phyloP scores from a whole-genome alignment of 2,113 vertebrate genomes.

The Petromus typicus region DNA sequence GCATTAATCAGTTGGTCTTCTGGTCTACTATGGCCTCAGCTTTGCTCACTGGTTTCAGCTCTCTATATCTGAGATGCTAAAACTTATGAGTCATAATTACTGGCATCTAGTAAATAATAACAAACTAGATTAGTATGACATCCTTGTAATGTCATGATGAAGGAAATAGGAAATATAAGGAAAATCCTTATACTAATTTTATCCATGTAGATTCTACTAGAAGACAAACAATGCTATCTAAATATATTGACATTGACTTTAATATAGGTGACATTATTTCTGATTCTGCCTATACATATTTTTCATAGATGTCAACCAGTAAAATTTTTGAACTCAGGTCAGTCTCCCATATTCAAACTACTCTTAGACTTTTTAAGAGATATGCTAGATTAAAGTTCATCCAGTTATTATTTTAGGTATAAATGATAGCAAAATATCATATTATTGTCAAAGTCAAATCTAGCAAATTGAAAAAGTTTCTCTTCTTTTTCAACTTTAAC shows the following conservation, averaged over 20 bases:
- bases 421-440: neutral
- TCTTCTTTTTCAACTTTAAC: conserved; percentile 27
- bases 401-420: neutral
- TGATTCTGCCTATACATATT: neutral
- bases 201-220: neutral
- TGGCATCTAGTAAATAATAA: neutral
- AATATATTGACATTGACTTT: neutral
- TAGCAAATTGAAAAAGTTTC: neutral
- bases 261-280: neutral
- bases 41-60: conserved; percentile 35
- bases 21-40: neutral
- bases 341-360: neutral
- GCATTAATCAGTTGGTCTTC: neutral
- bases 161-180: no score
- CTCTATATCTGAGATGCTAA: neutral
- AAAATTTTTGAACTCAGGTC: conserved; percentile 25
- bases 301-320: neutral
- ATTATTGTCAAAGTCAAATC: conserved; percentile 43
- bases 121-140: neutral
- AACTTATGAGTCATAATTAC: neutral
- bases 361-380: neutral
- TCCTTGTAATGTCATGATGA: no score
- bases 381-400: neutral
- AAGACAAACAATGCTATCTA: neutral
- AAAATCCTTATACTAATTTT: no score